Conservation (phyloP, 2,888 invertebrate species). For the Tetramorium bicarinatum region DNA sequence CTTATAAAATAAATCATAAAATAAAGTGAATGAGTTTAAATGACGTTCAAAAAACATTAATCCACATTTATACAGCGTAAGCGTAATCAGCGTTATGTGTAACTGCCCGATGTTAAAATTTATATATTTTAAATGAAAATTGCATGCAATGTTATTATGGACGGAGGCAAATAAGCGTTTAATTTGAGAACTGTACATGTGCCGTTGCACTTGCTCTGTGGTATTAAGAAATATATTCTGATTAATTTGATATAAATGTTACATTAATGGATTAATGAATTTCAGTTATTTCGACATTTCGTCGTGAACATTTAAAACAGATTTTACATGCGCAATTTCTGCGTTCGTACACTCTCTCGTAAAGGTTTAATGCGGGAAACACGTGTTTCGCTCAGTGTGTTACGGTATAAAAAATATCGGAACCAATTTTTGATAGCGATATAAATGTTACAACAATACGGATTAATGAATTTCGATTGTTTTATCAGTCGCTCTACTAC, state of each 20-base stretch:
- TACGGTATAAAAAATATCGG: constrained; percentile 9
- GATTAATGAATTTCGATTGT: constrained; percentile 34
- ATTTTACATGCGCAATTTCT: constrained; percentile 27
- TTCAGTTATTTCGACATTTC: constrained; percentile 23
- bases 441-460: constrained; percentile 28
- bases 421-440: constrained; percentile 21
- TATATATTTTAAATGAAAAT: constrained; percentile 46
- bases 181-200: constrained; percentile 35
- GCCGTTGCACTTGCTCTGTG: constrained; percentile 27
- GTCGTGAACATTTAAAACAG: constrained; percentile 24
- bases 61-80: constrained; percentile 23
- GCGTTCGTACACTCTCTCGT: constrained; percentile 17
- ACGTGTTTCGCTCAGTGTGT: background rate
- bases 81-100: constrained; percentile 9
- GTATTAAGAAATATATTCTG: constrained; percentile 37
- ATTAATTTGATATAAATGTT: constrained; percentile 28
- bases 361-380: constrained; percentile 27
- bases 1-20: constrained; percentile 35
- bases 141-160: constrained; percentile 38
- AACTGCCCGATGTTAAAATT: constrained; percentile 34
- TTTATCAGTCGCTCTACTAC: background rate
- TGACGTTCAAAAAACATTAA: constrained; percentile 42
- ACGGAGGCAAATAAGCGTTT: constrained; percentile 44
- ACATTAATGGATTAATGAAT: constrained; percentile 23
- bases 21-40: constrained; percentile 35